Base-by-base conservation (phyloP, 1,140 invertebrate species). In the Onthophagus taurus region DNA sequence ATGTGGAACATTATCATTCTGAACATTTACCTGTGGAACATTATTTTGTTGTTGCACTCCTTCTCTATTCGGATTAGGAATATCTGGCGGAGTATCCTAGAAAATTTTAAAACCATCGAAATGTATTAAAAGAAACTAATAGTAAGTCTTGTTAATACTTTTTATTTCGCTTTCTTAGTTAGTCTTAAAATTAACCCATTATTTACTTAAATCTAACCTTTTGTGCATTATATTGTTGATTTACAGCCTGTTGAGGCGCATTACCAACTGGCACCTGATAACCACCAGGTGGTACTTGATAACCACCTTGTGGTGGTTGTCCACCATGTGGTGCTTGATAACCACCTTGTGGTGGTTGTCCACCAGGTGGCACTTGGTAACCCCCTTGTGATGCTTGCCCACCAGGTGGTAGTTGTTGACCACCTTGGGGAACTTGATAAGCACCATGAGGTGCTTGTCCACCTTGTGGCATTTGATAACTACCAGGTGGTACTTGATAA, bases 321-420 rank as follows among this genome's bases (percentile, higher is more conserved):
- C 9, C 18, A n/a, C n/a, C 4, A 31, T 7, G n/a, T 12, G 17
- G 21, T 35, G 33, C 16, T 11, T 52, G 52, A 36, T 57, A 58
- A 20, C 16, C 31, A 12, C 50, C 52, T 48, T 45, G 49, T 45
- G 17, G 16, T 47, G 60, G 59, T 26, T 54, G 58, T 53, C 64
- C 61, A 43, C 55, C 56, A n/a, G 61, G 54, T 44, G 61, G 56
- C 12, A 61, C 53, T 19, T 58, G 57, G 31, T 65, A 34, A 53
- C 36, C 31, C 18, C 18, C 12, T 30, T 39, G 11, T 44, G 49
- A 45, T 31, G 43, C 47, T 38, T 53, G 23, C n/a, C n/a, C n/a
- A n/a, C n/a, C n/a, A n/a, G n/a, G n/a, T n/a, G n/a, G n/a, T 47
- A 47, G 43, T 39, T 52, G 51, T 18, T 26, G 47, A n/a, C n/a